Evolutionary conservation across 2,888 invertebrate genomes (phyloP), one percentile per base, ranked within the genome.

Genomic region (Pristionchus mayeri): DNA sequence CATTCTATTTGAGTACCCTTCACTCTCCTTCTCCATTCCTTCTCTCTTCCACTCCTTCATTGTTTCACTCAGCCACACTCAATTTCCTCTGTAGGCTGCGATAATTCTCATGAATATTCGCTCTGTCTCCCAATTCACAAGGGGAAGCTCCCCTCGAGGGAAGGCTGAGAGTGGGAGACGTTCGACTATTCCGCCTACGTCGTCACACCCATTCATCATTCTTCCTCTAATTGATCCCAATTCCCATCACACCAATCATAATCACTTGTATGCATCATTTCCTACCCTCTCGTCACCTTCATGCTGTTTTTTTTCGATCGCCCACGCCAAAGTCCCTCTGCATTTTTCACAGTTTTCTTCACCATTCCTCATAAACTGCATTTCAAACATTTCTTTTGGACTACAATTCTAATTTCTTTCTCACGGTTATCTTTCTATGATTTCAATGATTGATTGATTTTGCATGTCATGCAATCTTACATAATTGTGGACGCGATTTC

Each of bases 61-160:
- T 71, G 40, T 44, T 71, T 71, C 71, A 16, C n/a, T 24, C 18
- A 9, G 40, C 34, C 18, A 27, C 71, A 40, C 21, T 71, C n/a
- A n/a, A 40, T 71, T 71, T 71, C 40, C 24, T 40, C 16, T 3
- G 0, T 40, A 16, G 34, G 34, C 40, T 71, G 37, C 71, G 13
- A 71, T 44, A 71, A 71, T 71, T 44, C 40, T 71, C 71, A 71
- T 71, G 71, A 71, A 71, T 71, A 71, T 71, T 71, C 40, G n/a
- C 44, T 11, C 18, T 40, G 40, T 7, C 40, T 71, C 71, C 44
- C 71, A 71, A 40, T 44, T 71, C 44, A 71, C 44, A 71, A 40
- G 44, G 24, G 21, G 67, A 67, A 13, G 40, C n/a, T 21, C 67
- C 57, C 57, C 57, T 60, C 57, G 57, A 27, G 13, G 24, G 27